These are phyloP conservation scores for Calliopsis andreniformis DNA, from an alignment of 1,140 invertebrate species.

Conservation along the genomic window DNA sequence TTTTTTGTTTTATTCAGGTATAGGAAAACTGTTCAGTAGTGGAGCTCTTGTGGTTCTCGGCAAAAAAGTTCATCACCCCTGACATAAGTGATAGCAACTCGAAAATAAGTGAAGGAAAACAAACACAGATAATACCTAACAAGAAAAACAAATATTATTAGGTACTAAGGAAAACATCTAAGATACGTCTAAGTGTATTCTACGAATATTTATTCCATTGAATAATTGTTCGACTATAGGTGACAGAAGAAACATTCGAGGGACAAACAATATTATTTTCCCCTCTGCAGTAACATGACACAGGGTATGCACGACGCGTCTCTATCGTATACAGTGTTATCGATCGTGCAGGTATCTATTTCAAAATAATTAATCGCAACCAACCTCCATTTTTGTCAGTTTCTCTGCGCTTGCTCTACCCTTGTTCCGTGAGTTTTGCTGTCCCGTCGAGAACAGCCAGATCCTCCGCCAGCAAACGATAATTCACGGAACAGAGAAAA, in stretches of 20 bases:
- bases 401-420: conserved; percentile 39
- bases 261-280: not conserved
- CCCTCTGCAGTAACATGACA: conserved; percentile 18
- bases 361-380: conserved; percentile 51
- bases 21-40: too few species aligned
- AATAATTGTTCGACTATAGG: not conserved
- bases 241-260: not conserved
- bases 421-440: conserved; percentile 24
- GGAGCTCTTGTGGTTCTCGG: too few species aligned
- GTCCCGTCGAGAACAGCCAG: conserved; percentile 47
- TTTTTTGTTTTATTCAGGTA: too few species aligned
- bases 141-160: not conserved
- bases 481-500: conserved; percentile 29
- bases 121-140: too few species aligned
- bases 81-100: too few species aligned
- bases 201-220: not conserved
- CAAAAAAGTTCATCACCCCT: too few species aligned
- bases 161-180: not conserved
- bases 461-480: conserved; percentile 17
- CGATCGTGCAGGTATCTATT: conserved; percentile 30
- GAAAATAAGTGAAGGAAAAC: too few species aligned
- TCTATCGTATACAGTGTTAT: conserved; percentile 19
- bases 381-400: conserved; percentile 69
- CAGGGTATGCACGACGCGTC: conserved; percentile 15
- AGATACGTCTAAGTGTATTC: too few species aligned